Evolutionary conservation across 2,797 vertebrate species (phyloP).

Genomic region (Crypturellus tataupa): DNA sequence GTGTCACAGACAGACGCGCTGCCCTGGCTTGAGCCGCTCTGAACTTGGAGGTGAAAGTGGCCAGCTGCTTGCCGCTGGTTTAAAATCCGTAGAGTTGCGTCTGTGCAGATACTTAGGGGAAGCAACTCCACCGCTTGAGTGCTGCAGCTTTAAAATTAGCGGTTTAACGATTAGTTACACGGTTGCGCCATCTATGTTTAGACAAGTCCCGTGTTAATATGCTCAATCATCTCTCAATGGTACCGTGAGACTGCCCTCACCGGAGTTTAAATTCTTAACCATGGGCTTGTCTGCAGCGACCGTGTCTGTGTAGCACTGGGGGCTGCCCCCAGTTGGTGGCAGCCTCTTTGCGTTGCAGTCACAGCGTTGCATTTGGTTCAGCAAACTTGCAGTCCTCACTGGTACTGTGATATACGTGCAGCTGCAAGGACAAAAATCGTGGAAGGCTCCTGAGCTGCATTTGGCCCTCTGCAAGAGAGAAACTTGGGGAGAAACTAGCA

Average conservation of each 20-base stretch:
- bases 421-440: background rate
- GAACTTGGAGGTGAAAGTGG: background rate
- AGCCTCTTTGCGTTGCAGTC: background rate
- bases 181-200: slow-evolving; percentile 34
- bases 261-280: background rate
- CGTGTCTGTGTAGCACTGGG: fast-evolving
- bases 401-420: background rate
- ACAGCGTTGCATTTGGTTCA: no score
- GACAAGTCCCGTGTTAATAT: background rate
- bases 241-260: fast-evolving
- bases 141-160: background rate
- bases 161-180: background rate
- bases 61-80: background rate
- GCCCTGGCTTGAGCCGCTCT: background rate
- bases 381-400: background rate
- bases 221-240: fast-evolving
- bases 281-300: fast-evolving
- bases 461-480: background rate
- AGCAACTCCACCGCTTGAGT: background rate
- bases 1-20: fast-evolving
- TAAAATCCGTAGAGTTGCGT: fast-evolving
- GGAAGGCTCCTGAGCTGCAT: fast-evolving
- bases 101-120: fast-evolving
- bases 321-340: fast-evolving
- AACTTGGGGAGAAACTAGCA: background rate